Percentiles rank a stretch among this genome's conserved stretches.
These are phyloP conservation scores for Drosophila affinis DNA, from an alignment of 2,888 invertebrate genomes.

Conservation along the genomic window DNA sequence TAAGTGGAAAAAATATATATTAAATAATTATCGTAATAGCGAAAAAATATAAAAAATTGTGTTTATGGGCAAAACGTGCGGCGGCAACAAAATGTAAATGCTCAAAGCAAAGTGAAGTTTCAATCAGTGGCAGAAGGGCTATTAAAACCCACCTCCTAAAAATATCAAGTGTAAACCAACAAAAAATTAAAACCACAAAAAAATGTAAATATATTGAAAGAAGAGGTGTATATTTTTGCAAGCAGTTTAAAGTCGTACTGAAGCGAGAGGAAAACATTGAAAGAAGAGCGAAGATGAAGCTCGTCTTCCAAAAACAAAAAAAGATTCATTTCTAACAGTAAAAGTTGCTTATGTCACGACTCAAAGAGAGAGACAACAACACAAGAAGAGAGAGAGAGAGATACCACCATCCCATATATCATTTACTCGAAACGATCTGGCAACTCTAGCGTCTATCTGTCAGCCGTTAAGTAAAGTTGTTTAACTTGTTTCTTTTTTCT, in stretches of 20 bases:
- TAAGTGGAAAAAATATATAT: conserved; percentile 2
- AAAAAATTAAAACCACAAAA: conserved; percentile 10
- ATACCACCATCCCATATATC: conserved; percentile 10
- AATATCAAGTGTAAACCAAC: conserved; percentile 59
- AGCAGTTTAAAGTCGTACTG: conserved; percentile 11
- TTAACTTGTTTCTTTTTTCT: conserved; percentile 73
- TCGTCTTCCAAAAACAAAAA: conserved; percentile 43
- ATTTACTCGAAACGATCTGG: conserved; percentile 62
- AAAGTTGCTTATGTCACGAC: conserved; percentile 76
- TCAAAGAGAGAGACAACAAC: conserved; percentile 25
- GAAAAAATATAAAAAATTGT: conserved; percentile 52
- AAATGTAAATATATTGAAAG: conserved; percentile 17
- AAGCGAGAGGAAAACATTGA: conserved; percentile 6
- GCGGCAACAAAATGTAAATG: conserved; percentile 74
- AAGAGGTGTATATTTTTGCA: neutral
- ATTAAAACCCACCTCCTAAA: conserved; percentile 19
- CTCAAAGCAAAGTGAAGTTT: conserved; percentile 49
- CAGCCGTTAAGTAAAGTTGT: conserved; percentile 62
- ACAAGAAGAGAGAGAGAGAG: conserved; percentile 31
- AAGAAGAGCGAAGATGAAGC: conserved; percentile 19
- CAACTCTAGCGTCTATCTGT: conserved; percentile 49
- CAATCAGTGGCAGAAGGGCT: conserved; percentile 20
- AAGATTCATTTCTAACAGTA: conserved; percentile 73
- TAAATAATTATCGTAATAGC: conserved; percentile 15
- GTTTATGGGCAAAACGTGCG: conserved; percentile 71